Evolutionary conservation across 2,113 vertebrate species (phyloP), one percentile per base, ranked within the genome.

Genomic region (Chionis minor): DNA sequence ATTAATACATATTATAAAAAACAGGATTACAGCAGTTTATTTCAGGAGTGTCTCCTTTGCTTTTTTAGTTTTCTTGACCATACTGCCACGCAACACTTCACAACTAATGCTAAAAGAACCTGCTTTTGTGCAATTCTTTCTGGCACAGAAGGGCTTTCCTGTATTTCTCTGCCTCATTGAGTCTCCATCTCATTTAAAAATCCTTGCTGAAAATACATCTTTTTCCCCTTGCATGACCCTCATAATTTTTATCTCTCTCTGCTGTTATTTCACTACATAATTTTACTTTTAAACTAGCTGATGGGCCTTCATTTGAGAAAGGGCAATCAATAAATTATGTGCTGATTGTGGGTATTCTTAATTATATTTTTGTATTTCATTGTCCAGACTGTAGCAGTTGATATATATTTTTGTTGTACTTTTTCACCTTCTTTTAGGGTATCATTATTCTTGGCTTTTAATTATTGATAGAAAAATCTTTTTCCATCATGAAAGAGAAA

Each of bases 141-240:
- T 95, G 91, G 69, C 73, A 28, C 0, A 1, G 79, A 88, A 92
- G 52, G 93, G 45, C 73, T 92, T 97, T 75, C 86, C 74, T 90
- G 44, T 86, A n/a, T 95, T 95, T 95, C 86, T 95, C 71, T 94
- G 93, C 92, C 92, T 97, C 87, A 94, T 96, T 97, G 96, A 90
- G 94, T 95, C 85, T 81, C 87, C 75, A 95, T 92, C 94, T 97
- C 85, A 94, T 96, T 96, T 97, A 87, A 92, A 96, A 93, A 93
- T 94, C 96, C 96, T 94, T 96, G 96, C 97, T 96, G 96, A 96
- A 96, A 95, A 95, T 95, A 96, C 92, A 97, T 95, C 86, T 97
- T 97, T 95, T 97, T 93, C 88, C 80, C 93, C 93, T 97, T 96
- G 85, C 65, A 9, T 96, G 94, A 96, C 95, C 93, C 93, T 95